Base-by-base conservation (phyloP, 2,113 vertebrate species). In the Ifrita kowaldi region DNA sequence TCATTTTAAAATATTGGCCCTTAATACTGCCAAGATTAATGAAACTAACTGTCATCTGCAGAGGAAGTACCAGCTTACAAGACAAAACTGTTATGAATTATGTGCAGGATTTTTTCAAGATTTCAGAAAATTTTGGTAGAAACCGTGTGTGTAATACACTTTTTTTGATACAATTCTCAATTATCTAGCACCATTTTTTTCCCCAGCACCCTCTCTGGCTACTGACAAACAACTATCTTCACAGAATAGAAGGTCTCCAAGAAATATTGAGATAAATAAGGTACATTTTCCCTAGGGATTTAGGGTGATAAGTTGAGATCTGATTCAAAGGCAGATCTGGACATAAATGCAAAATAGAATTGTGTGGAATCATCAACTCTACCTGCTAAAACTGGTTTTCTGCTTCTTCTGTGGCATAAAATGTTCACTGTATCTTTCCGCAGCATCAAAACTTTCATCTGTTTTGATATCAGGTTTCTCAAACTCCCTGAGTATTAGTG, bases 21-120 rank as follows among this genome's bases (percentile, higher is more conserved):
- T 76, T 85, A 90, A 93, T 88, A 70, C 27, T 95, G 71, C 65
- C 89, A 95, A 90, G 59, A 96, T 86, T 83, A 93, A 49, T 75
- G 50, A 93, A 95, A 92, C 63, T 35, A 52, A 27, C 69, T 87
- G 60, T 79, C 70, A 79, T 87, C 47, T 86, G 71, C 33, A 85
- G 42, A 93, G 63, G 67, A 93, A 95, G 35, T 44, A 39, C 17
- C 5, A 6, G 39, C 59, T 90, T 88, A 57, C 41, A 91, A 84
- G 59, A 59, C 30, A 95, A 90, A 77, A 21, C 57, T 83, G 23
- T 79, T 82, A 64, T 2, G 10, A 89, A 79, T 89, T 68, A 78
- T 9, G 8, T 80, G 19, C 11, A 50, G 37, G 22, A 57, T 82
- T 79, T 96, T 95, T 95, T 91, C 65, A 93, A 76, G 12, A 65